Conservation (phyloP, 37 sponge, comb jelly and placozoan genomes). For the Spongilla lacustris region DNA sequence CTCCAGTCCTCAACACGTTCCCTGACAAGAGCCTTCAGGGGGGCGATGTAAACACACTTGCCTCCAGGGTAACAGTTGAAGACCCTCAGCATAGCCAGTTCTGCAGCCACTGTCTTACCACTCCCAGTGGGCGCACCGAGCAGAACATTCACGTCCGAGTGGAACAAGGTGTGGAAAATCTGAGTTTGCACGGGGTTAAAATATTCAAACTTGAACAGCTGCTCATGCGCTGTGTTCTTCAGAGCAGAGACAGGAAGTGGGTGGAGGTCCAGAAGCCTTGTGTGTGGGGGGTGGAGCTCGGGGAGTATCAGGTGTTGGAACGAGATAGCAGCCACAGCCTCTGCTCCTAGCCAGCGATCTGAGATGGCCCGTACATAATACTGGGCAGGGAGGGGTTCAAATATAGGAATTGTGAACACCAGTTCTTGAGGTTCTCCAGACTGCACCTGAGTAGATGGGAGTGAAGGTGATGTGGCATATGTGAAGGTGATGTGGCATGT, state of each 20-base stretch:
- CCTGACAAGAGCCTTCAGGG: constrained; percentile 96
- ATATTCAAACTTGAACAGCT: constrained; percentile 78
- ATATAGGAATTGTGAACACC: constrained; percentile 94
- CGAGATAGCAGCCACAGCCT: constrained; percentile 76
- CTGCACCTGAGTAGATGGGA: constrained; percentile 56
- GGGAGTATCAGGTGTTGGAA: constrained; percentile 96
- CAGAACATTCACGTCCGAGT: constrained; percentile 90
- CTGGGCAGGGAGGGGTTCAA: constrained; percentile 88
- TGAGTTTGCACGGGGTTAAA: constrained; percentile 99
- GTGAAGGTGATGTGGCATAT: neutral
- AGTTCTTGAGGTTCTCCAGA: constrained; percentile 73
- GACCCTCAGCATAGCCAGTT: constrained; percentile 95
- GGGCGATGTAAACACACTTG: constrained; percentile 98
- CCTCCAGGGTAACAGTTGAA: constrained; percentile 85
- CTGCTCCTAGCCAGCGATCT: constrained; percentile 95
- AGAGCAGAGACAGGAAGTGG: constrained; percentile 89
- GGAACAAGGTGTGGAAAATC: constrained; percentile 96
- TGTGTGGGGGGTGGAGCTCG: constrained; percentile 94
- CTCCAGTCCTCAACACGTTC: constrained; percentile 97
- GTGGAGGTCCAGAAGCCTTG: constrained; percentile 94
- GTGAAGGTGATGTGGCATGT: neutral
- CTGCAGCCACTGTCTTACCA: constrained; percentile 99
- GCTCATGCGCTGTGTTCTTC: constrained; percentile 66
- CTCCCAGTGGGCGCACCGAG: constrained; percentile 98
- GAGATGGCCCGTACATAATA: constrained; percentile 86